Evolutionary conservation across 1,140 invertebrate genomes (phyloP).

Genomic region (Bombus confusus): DNA sequence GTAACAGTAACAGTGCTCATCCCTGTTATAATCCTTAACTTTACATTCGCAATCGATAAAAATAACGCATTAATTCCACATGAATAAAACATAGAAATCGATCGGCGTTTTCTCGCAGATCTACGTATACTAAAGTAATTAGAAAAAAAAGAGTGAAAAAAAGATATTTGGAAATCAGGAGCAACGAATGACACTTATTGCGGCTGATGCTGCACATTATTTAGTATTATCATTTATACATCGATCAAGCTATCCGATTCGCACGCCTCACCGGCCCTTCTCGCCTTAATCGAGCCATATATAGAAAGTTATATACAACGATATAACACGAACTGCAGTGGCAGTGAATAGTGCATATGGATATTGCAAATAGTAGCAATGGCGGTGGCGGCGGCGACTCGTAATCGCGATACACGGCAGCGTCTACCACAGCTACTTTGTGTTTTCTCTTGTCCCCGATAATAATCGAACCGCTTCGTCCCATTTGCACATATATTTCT

Average conservation of each 20-base stretch:
- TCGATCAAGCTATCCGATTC: slow-evolving; percentile 39
- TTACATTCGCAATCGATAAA: not conserved
- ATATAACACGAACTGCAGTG: slow-evolving; percentile 82
- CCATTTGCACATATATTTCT: slow-evolving; percentile 1
- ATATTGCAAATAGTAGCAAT: slow-evolving; percentile 79
- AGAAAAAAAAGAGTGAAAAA: slow-evolving; percentile 7
- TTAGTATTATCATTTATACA: not conserved
- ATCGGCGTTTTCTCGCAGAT: not conserved
- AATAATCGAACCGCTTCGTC: slow-evolving; percentile 7
- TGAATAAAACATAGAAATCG: not conserved
- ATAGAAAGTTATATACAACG: slow-evolving; percentile 73
- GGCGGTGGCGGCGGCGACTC: slow-evolving; percentile 49
- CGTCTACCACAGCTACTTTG: slow-evolving; percentile 78
- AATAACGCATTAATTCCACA: not conserved
- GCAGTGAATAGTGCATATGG: slow-evolving; percentile 82
- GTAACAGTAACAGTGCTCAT: not conserved
- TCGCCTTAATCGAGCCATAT: slow-evolving; percentile 62
- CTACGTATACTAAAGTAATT: not conserved
- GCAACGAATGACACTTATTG: slow-evolving; percentile 24
- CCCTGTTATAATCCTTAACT: not conserved
- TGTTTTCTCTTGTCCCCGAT: slow-evolving; percentile 43
- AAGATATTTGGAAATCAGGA: slow-evolving; percentile 12
- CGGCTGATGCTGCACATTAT: slow-evolving; percentile 41
- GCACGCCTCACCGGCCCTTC: slow-evolving; percentile 48
- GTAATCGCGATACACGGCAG: slow-evolving; percentile 78